Conservation (phyloP, 2,797 vertebrate genomes). For the Neosilurus hyrtlii region DNA sequence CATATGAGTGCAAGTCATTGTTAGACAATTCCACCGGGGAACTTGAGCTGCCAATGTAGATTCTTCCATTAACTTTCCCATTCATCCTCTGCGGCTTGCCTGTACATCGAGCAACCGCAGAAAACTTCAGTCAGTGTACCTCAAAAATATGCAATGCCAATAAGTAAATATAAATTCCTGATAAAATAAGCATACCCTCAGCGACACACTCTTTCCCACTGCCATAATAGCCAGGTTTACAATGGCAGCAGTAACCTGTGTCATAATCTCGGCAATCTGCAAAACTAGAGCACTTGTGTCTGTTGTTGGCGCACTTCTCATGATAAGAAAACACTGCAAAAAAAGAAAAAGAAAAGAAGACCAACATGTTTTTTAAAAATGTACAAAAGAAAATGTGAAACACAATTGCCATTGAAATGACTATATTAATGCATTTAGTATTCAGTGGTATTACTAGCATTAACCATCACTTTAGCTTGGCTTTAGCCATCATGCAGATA, state of each 20-base stretch:
- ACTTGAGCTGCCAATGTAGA: conserved; percentile 80
- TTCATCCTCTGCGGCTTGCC: conserved; percentile 94
- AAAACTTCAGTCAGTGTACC: too few relatives aligned
- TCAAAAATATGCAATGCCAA: background rate
- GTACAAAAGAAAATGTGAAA: background rate
- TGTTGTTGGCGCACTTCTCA: conserved; percentile 81
- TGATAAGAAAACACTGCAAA: conserved; percentile 87
- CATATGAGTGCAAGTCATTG: conserved; percentile 93
- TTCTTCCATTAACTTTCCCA: conserved; percentile 84
- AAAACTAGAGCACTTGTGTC: conserved; percentile 86
- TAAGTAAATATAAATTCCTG: background rate
- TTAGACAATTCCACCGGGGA: conserved; percentile 75
- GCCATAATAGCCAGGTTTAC: conserved; percentile 89
- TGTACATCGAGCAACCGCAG: conserved; percentile 53
- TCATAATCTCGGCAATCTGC: conserved; percentile 84
- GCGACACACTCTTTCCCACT: conserved; percentile 91
- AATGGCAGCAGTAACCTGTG: conserved; percentile 88
- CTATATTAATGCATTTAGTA: background rate
- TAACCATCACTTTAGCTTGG: background rate
- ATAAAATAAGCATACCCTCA: conserved; percentile 75
- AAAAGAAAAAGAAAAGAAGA: conserved; percentile 1
- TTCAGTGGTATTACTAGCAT: background rate
- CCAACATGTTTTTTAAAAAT: too few relatives aligned
- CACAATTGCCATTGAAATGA: background rate
- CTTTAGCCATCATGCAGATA: background rate